Evolutionary conservation across 2,888 invertebrate species (phyloP), one percentile per base, ranked within the genome.

Genomic region (Rotaria magnacalcarata): DNA sequence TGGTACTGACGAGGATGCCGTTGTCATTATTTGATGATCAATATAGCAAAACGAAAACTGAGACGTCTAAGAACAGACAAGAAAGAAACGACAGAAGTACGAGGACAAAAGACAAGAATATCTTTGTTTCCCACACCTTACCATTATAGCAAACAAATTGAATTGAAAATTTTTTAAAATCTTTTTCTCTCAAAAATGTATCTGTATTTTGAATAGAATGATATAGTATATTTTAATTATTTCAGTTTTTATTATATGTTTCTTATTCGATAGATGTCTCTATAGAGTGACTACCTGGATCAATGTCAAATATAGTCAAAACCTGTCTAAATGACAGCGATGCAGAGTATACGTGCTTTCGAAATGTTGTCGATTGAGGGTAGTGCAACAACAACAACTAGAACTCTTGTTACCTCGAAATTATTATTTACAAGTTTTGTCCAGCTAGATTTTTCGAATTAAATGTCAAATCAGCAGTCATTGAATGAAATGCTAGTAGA

Each of bases 1-100:
- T 16, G 67, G 67, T 5, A 19, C 34, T 19, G 67, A 27, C 34
- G 34, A 67, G 6, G 34, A 67, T 67, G 34, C 14, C 19, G 67
- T 67, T 67, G 67, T 34, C 67, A 67, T 67, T 67, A 67, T 67
- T 67, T 6, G 67, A 34, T 67, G 67, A 67, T 34, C 67, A 67
- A 14, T 67, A 14, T 67, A 7, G 19, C n/a, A 5, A 19, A 67
- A 34, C 16, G 34, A 34, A 67, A 67, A 2, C 34, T 27, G 67
- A 67, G 34, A 34, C 34, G 24, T 60, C 14, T 27, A 11, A 67
- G 2, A 16, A 14, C 3, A 34, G 27, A 4, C 27, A 19, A 41
- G 34, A 1, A 34, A 67, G 19, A 34, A 67, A 67, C 67, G 34
- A 67, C 19, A 67, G 67, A 67, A 27, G 21, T 19, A 34, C 67